Evolutionary conservation across 1,140 invertebrate species (phyloP).

Genomic region (Diorhabda sublineata): DNA sequence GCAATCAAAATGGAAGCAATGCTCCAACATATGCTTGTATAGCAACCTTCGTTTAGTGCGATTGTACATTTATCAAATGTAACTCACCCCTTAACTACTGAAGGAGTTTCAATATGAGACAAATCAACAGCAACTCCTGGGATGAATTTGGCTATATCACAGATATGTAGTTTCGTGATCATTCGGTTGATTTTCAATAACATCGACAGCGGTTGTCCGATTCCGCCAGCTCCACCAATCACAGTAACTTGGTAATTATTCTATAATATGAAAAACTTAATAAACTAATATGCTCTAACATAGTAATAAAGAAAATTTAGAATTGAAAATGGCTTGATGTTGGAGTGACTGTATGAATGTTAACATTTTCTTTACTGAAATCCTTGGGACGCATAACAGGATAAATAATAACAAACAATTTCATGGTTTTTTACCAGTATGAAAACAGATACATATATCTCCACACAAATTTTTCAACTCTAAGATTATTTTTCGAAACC

Average conservation of each 20-base stretch:
- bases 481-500: no score
- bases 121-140: conserved; percentile 97
- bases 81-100: conserved; percentile 42
- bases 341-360: no score
- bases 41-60: background rate
- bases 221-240: conserved; percentile 93
- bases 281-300: no score
- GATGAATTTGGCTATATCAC: conserved; percentile 94
- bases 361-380: no score
- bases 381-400: no score
- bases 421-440: no score
- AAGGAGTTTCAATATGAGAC: conserved; percentile 87
- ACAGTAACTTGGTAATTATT: conserved; percentile 86
- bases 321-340: no score
- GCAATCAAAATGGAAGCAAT: background rate
- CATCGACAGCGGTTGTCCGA: conserved; percentile 94
- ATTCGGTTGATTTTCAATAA: conserved; percentile 87
- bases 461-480: no score
- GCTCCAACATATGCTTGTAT: background rate
- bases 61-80: background rate
- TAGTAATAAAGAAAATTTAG: no score
- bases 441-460: no score
- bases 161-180: conserved; percentile 79
- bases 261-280: conserved; percentile 52
- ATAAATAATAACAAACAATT: no score